Evolutionary conservation across 2,888 invertebrate species (phyloP).

Genomic region (Cynaeus angustus): DNA sequence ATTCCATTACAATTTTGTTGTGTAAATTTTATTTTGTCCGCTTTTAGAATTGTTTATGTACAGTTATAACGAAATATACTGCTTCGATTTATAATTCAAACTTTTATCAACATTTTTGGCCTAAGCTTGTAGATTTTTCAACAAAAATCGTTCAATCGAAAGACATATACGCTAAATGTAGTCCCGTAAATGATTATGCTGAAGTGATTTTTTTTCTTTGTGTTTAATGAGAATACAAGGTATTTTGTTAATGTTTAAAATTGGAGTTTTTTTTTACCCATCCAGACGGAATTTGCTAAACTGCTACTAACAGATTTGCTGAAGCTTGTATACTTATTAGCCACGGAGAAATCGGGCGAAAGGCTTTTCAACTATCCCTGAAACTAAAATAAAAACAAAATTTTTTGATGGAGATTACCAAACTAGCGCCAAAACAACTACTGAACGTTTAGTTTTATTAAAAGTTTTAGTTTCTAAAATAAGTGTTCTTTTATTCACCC

Average conservation of each 20-base stretch:
- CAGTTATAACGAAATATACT: constrained; percentile 60
- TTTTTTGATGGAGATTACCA: too few relatives aligned
- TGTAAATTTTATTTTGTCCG: constrained; percentile 67
- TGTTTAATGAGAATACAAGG: constrained; percentile 54
- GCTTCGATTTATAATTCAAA: constrained; percentile 42
- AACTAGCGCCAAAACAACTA: too few relatives aligned
- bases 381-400: constrained; percentile 7
- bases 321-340: too few relatives aligned
- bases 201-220: constrained; percentile 46
- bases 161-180: constrained; percentile 43
- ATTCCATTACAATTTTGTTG: constrained; percentile 82
- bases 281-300: background rate
- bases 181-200: constrained; percentile 45
- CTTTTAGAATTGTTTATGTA: constrained; percentile 73
- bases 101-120: constrained; percentile 40
- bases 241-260: constrained; percentile 56
- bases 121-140: constrained; percentile 54
- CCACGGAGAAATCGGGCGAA: too few relatives aligned
- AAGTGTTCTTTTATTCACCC: too few relatives aligned
- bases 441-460: too few relatives aligned
- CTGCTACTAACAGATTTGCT: too few relatives aligned
- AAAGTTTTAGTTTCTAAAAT: too few relatives aligned
- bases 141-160: constrained; percentile 23
- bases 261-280: constrained; percentile 47
- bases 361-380: too few relatives aligned